These are phyloP conservation scores for Lasaia peninsularis DNA, from an alignment of 1,140 invertebrate species.

Conservation along the genomic window DNA sequence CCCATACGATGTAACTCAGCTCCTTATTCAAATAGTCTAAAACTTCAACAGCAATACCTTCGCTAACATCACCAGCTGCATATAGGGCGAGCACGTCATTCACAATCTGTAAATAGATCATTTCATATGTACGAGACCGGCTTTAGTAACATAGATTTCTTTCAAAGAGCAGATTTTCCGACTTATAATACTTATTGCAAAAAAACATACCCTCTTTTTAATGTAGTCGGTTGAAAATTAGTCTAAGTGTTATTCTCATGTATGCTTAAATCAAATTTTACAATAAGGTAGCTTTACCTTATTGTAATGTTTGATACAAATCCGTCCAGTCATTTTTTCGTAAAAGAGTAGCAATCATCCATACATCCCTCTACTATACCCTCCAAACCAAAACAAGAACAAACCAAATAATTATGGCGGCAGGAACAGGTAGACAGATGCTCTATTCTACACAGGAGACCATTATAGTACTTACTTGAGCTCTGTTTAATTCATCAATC, in stretches of 20 bases:
- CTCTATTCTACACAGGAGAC: background rate
- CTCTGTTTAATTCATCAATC: slow-evolving; percentile 83
- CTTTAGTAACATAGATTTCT: background rate
- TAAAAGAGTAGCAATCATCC: no score
- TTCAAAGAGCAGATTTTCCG: no score
- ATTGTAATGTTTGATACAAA: no score
- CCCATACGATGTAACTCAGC: slow-evolving; percentile 81
- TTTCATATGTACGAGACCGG: no score
- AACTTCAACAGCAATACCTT: slow-evolving; percentile 75
- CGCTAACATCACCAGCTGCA: slow-evolving; percentile 61
- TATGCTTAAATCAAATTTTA: no score
- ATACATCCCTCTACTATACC: no score
- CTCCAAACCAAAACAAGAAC: background rate
- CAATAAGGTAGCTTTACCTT: no score
- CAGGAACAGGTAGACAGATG: background rate
- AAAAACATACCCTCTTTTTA: no score
- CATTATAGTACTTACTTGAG: slow-evolving; percentile 75
- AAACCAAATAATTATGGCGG: background rate
- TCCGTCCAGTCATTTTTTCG: no score
- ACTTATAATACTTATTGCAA: no score
- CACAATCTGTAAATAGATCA: slow-evolving; percentile 74
- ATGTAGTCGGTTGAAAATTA: no score
- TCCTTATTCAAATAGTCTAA: slow-evolving; percentile 81
- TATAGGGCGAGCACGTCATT: slow-evolving; percentile 86
- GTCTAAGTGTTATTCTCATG: no score